phyloP scores from a whole-genome alignment of 1,140 invertebrate genomes.

The Apolygus lucorum region DNA sequence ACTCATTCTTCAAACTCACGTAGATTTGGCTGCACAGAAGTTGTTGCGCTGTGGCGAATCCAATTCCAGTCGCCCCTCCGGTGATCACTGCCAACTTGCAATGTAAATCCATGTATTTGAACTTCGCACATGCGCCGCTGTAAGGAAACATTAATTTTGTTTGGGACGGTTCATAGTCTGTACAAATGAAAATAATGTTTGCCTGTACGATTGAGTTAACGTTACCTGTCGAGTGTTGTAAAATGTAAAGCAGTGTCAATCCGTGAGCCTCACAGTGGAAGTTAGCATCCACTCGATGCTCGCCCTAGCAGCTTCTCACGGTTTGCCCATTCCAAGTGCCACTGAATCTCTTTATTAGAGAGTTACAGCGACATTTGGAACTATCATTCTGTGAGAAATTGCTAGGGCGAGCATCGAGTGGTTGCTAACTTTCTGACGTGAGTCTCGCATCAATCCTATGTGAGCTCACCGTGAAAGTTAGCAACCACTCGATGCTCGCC shows the following conservation, averaged over 20 bases:
- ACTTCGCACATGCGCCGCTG: conserved; percentile 22
- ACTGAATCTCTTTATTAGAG: no score
- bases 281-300: background rate
- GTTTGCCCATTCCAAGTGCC: background rate
- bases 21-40: conserved; percentile 43
- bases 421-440: no score
- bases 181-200: background rate
- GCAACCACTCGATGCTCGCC: no score
- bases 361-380: no score
- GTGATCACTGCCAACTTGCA: conserved; percentile 62
- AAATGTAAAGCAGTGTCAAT: background rate
- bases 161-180: no score
- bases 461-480: no score
- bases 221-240: background rate
- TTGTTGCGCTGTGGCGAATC: conserved; percentile 55
- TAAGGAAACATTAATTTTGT: no score
- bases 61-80: conserved; percentile 60
- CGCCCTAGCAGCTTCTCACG: background rate
- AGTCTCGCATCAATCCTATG: no score
- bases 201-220: background rate
- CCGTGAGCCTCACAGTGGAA: background rate
- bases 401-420: no score
- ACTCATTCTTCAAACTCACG: no score
- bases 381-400: no score
- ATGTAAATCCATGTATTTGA: conserved; percentile 47